Evolutionary conservation across 1,140 invertebrate genomes (phyloP), one percentile per base, ranked within the genome.

Genomic region (Oreohelix idahoensis): DNA sequence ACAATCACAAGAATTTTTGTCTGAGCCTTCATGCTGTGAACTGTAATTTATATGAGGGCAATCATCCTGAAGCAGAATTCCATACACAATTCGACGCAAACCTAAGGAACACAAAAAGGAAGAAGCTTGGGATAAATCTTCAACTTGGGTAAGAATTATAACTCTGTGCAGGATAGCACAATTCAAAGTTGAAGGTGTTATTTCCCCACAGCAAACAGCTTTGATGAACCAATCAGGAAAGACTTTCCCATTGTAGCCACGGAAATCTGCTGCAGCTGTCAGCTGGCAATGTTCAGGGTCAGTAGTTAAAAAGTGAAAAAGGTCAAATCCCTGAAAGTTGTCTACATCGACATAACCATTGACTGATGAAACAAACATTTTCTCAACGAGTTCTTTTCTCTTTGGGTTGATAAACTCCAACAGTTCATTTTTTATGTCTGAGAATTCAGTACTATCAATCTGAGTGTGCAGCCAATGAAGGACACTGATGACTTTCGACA

Each of bases 71-170:
- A 94, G 91, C 0, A 97, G 88, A 79, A 96, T 92, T 82, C 94
- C 95, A 92, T 95, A 96, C 63, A 95, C 94, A 83, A 94, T 94
- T 87, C 93, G 91, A 51, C 97, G 87, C 69, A 97, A 94, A 20
- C 94, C 93, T 73, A 95, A 89, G 49, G 94, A 93, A 84, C 95
- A 94, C 32, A 92, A 84, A 85, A 95, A 94, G n/a, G 95, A 93
- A 83, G 95, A 94, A 13, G 93, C 89, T 38, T 93, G 90, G 5
- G 89, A 89, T 86, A 94, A 94, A 87, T 96, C 94, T 92, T 97
- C 96, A 17, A 96, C 94, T 93, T 97, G 96, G 26, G 95, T 94
- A 36, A 93, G 93, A 84, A 95, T 95, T 84, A 96, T 94, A 87
- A 95, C 95, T 66, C 95, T 92, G 83, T 94, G 94, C 63, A 95